Conservation (phyloP, 1,140 invertebrate species). For the Orius insidiosus region DNA sequence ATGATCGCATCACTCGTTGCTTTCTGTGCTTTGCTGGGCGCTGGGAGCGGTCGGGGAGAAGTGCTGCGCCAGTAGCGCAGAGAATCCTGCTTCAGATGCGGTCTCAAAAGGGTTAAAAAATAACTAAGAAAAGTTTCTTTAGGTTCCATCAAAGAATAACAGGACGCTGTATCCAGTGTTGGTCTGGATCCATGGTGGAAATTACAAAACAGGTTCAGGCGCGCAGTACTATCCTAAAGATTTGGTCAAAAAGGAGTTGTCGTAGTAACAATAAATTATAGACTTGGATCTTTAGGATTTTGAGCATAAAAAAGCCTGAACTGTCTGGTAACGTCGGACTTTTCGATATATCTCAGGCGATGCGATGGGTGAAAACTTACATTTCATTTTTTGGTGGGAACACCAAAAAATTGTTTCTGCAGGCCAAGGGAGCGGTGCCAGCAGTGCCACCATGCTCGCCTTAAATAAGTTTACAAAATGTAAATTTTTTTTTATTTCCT, state of each 20-base stretch:
- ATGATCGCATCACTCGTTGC: not conserved
- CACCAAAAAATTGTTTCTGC: constrained; percentile 40
- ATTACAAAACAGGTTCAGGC: constrained; percentile 27
- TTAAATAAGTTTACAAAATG: constrained; percentile 25
- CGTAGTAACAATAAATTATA: constrained; percentile 59
- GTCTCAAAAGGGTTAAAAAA: too few species aligned
- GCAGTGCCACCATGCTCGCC: constrained; percentile 36
- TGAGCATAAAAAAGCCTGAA: constrained; percentile 43
- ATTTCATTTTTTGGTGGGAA: constrained; percentile 56
- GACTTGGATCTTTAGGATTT: constrained; percentile 50
- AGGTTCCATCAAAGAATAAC: not conserved
- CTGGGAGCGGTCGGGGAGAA: not conserved
- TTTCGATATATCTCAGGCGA: constrained; percentile 46
- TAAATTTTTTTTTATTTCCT: too few species aligned
- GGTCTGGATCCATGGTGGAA: constrained; percentile 27
- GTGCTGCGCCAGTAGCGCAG: not conserved
- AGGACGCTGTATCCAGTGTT: constrained; percentile 18
- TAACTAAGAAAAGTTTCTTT: not conserved
- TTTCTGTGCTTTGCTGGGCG: not conserved
- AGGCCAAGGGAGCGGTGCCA: constrained; percentile 52
- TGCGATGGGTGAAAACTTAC: constrained; percentile 47
- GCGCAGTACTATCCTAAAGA: constrained; percentile 34
- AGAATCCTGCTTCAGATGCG: too few species aligned
- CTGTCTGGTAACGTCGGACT: constrained; percentile 51
- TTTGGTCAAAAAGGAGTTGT: constrained; percentile 41